Evolutionary conservation across 92 coral and sea anemone genomes (phyloP).

Genomic region (Chrysogorgia sp.): DNA sequence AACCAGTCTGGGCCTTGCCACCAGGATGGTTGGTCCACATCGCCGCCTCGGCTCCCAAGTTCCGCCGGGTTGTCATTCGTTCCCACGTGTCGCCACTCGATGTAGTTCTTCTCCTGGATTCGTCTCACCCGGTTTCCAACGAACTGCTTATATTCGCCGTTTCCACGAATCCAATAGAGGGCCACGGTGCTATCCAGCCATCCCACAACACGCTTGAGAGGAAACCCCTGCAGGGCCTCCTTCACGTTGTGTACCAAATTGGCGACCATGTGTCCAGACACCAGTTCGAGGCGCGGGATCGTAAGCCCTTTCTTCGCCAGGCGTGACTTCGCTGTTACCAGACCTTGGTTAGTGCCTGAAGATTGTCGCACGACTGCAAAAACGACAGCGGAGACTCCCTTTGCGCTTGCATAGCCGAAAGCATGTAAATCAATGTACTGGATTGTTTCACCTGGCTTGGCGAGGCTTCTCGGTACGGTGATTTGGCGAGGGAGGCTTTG

Average conservation of each 20-base stretch:
- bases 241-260: constrained; percentile 63
- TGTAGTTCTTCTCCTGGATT: constrained; percentile 60
- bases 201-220: constrained; percentile 53
- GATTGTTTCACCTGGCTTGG: constrained; percentile 43
- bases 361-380: constrained; percentile 39
- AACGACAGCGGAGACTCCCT: constrained; percentile 37
- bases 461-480: constrained; percentile 42
- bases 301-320: constrained; percentile 68
- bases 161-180: constrained; percentile 66
- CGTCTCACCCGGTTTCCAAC: constrained; percentile 66
- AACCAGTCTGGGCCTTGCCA: constrained; percentile 77
- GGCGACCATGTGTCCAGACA: constrained; percentile 68
- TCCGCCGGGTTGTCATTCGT: constrained; percentile 70
- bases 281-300: constrained; percentile 63
- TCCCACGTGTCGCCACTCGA: constrained; percentile 65
- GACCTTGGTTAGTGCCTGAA: constrained; percentile 21
- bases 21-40: constrained; percentile 54
- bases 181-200: constrained; percentile 77
- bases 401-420: constrained; percentile 36
- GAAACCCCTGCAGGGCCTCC: constrained; percentile 63
- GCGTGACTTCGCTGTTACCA: too few species aligned
- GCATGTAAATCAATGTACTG: constrained; percentile 39
- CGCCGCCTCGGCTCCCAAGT: constrained; percentile 65
- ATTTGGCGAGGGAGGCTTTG: constrained; percentile 28
- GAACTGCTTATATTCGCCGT: constrained; percentile 70